Conservation (phyloP, 2,797 vertebrate genomes). For the Falco rusticolus region DNA sequence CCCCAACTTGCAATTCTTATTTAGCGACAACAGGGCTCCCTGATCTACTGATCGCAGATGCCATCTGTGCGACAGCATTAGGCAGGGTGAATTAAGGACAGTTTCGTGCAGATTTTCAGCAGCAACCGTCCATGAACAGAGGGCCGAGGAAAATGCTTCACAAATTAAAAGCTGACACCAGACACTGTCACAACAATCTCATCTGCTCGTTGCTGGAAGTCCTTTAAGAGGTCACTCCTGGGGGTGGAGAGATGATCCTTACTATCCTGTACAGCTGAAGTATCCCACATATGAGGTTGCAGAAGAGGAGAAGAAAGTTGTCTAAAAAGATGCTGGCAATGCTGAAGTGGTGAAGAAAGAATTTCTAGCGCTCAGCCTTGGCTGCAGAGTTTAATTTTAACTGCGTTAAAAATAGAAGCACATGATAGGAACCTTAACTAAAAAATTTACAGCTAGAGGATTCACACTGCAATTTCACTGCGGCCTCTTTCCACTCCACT, state of each 20-base stretch:
- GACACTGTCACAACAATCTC: neutral
- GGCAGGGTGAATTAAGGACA: conserved; percentile 57
- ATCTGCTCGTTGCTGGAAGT: neutral
- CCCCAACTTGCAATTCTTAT: neutral
- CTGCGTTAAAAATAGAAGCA: conserved; percentile 51
- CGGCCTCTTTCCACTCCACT: neutral
- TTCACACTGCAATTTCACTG: neutral
- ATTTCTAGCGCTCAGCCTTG: conserved; percentile 30
- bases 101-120: conserved; percentile 9
- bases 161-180: conserved; percentile 46
- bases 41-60: neutral
- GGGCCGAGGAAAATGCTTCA: neutral
- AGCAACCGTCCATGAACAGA: neutral
- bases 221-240: neutral
- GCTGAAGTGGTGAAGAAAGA: conserved; percentile 25
- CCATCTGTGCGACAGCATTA: conserved; percentile 13
- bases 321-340: conserved; percentile 33
- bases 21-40: neutral
- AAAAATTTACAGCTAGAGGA: conserved; percentile 20
- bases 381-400: conserved; percentile 60
- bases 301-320: conserved; percentile 15
- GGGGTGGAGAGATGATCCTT: conserved; percentile 14
- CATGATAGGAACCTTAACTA: conserved; percentile 40
- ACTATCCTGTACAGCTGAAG: neutral
- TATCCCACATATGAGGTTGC: neutral